Evolutionary conservation across 2,888 invertebrate genomes (phyloP).

Genomic region (Drosophila rellima): DNA sequence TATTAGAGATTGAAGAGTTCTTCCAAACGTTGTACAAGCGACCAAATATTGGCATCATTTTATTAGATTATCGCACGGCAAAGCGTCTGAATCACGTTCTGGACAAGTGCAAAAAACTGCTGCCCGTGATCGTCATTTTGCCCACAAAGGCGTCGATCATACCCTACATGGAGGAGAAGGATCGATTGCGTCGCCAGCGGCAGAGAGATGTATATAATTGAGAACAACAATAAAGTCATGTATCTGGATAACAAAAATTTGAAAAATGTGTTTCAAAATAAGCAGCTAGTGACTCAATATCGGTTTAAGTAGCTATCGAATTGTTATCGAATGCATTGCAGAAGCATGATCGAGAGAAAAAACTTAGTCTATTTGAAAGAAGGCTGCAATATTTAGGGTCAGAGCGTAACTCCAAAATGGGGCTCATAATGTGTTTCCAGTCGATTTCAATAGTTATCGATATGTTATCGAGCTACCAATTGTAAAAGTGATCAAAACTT

Average conservation of each 20-base stretch:
- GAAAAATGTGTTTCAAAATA: neutral
- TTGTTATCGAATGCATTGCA: neutral
- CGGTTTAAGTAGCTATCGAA: neutral
- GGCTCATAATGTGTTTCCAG: neutral
- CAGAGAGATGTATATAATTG: constrained; percentile 45
- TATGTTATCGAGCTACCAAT: neutral
- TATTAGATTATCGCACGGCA: constrained; percentile 52
- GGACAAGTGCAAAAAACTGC: constrained; percentile 36
- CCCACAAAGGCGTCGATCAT: constrained; percentile 50
- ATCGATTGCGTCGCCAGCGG: constrained; percentile 45
- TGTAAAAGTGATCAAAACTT: neutral
- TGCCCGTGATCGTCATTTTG: constrained; percentile 54
- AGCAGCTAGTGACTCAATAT: too few species aligned
- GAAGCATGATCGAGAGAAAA: too few species aligned
- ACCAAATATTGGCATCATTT: constrained; percentile 53
- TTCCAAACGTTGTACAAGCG: constrained; percentile 40
- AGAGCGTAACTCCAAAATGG: neutral
- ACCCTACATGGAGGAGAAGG: constrained; percentile 60
- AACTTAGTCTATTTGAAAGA: too few species aligned
- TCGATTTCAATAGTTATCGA: neutral
- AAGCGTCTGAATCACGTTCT: constrained; percentile 32
- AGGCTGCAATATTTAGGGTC: too few species aligned
- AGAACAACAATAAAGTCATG: constrained; percentile 3
- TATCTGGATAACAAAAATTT: constrained; percentile 27
- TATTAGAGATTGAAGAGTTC: constrained; percentile 48